These are phyloP conservation scores for Tragopan temminckii DNA, from an alignment of 2,797 vertebrate genomes.

Conservation along the genomic window DNA sequence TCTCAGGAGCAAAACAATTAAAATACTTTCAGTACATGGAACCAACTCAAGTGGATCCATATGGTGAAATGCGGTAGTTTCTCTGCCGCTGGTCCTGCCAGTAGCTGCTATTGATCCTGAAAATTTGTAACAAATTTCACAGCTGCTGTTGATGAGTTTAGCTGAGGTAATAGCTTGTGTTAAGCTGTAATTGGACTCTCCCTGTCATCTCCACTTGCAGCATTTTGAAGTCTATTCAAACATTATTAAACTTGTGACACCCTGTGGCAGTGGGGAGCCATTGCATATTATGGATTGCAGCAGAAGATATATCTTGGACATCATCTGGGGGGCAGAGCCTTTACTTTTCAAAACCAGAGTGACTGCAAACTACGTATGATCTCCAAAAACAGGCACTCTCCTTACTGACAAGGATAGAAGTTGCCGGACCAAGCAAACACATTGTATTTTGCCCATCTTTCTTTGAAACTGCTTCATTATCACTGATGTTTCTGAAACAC, in stretches of 20 bases:
- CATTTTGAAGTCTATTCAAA: slow-evolving; percentile 38
- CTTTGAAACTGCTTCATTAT: neutral
- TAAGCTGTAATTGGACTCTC: slow-evolving; percentile 18
- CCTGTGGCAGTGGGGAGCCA: slow-evolving; percentile 70
- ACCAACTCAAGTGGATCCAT: neutral
- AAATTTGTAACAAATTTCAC: slow-evolving; percentile 36
- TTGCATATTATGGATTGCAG: neutral
- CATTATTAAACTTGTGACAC: slow-evolving; percentile 77
- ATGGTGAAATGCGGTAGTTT: neutral
- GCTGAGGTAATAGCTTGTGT: neutral
- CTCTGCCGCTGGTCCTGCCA: neutral
- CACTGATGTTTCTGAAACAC: neutral
- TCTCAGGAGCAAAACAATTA: neutral
- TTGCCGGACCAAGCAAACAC: neutral
- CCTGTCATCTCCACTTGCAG: neutral
- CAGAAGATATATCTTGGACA: neutral
- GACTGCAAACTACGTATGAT: neutral
- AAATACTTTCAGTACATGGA: neutral
- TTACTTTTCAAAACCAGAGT: neutral
- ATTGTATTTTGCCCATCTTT: neutral
- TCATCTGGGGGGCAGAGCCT: neutral
- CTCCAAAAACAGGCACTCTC: neutral
- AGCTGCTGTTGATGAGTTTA: slow-evolving; percentile 36
- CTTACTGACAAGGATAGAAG: neutral
- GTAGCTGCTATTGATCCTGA: slow-evolving; percentile 38